These are phyloP conservation scores for Phocoena sinus DNA, from an alignment of 2,113 vertebrate genomes.

Conservation along the genomic window DNA sequence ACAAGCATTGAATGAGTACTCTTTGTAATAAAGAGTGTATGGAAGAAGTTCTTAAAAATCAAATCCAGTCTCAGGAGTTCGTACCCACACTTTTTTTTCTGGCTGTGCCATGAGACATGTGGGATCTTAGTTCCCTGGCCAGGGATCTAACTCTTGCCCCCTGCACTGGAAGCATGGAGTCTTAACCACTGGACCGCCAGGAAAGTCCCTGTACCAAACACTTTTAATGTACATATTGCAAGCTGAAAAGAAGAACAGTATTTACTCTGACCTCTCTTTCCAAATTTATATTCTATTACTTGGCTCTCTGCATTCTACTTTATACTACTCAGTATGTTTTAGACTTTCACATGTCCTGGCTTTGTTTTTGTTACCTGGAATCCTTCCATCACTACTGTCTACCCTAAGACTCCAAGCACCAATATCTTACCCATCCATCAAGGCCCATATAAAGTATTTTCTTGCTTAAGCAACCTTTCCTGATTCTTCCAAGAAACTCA, in stretches of 20 bases:
- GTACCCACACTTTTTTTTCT: not conserved
- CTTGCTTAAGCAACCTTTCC: not conserved
- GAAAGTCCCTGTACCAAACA: not conserved
- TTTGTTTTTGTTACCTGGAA: not conserved
- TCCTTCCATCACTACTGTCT: not conserved
- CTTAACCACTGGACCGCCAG: not conserved
- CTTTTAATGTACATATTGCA: not conserved
- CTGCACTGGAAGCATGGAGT: not conserved
- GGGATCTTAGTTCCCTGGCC: not conserved
- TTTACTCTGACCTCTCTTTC: not conserved
- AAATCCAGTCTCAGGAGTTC: not conserved
- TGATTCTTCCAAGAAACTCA: not conserved
- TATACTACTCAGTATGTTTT: not conserved
- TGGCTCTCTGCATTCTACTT: not conserved
- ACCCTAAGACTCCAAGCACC: not conserved
- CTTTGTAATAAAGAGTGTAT: not conserved
- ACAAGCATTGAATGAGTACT: not conserved
- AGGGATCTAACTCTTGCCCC: fast-evolving
- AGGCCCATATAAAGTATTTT: not conserved
- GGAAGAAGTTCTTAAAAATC: not conserved
- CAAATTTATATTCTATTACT: not conserved
- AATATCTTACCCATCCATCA: not conserved
- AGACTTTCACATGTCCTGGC: not conserved
- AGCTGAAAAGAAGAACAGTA: not conserved
- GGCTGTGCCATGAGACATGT: not conserved